Evolutionary conservation across 92 coral and sea anemone genomes (phyloP), one percentile per base, ranked within the genome.

Genomic region (Paramuricea clavata): DNA sequence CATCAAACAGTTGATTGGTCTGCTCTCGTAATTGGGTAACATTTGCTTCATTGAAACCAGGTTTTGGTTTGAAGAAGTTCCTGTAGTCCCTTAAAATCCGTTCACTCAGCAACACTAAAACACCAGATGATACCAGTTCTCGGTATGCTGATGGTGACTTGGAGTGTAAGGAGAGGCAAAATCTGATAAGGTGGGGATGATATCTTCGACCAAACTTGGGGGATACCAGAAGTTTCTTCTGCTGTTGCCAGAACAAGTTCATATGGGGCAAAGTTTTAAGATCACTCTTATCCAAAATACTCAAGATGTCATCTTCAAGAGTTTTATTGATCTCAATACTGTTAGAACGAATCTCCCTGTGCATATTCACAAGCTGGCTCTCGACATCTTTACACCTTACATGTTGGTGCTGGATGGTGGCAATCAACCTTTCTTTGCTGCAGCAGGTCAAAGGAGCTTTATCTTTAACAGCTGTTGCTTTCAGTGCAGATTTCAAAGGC

Each of bases 381-480:
- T 91, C 92, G 50, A 88, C 92, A 57, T 91, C 87, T 26, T 88
- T 85, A 49, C 93, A 89, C 31, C 62, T 75, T 41, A 92, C 85
- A 36, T 90, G 75, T 44, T 85, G 93, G 49, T 69, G 88, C 68
- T 89, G 91, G 31, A 89, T 69, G 36, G 93, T 89, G 7, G 90
- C 50, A 81, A 89, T 82, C 50, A 89, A 74, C 78, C 95, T 69
- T 70, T 71, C 91, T 49, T 92, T 90, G 64, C 87, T 80, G 17
- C 87, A 80, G 47, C 59, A 67, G 15, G 67, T 61, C 21, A 82
- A 82, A 81, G 87, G 93, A 31, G 93, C 93, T 35, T 90, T 81
- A 27, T 47, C 42, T 49, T 90, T 86, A 15, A 87, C 83, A 71
- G 89, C 75, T 60, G 35, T 52, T 16, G 81, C 4, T 39, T 39